Percentiles rank a stretch among this genome's conserved stretches.
phyloP scores from a whole-genome alignment of 1,140 invertebrate species.

The Pogonomyrmex californicus region DNA sequence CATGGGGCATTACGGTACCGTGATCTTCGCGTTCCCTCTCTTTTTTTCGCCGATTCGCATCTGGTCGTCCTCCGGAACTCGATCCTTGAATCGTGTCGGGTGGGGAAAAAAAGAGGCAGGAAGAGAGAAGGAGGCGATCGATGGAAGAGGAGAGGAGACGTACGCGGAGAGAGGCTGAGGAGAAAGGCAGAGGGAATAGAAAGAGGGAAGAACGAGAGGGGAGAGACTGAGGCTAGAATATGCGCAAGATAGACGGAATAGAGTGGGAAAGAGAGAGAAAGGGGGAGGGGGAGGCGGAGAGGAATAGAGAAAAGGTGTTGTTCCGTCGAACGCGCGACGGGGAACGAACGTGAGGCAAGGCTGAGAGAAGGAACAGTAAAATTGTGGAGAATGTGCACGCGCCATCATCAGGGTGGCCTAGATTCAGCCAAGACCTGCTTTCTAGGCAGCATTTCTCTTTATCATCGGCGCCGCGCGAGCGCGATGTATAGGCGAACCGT shows the following conservation, averaged over 20 bases:
- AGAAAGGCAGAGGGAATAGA: slow-evolving; percentile 56
- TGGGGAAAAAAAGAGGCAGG: slow-evolving; percentile 64
- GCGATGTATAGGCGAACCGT: slow-evolving; percentile 78
- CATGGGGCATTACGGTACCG: slow-evolving; percentile 52
- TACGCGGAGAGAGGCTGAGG: slow-evolving; percentile 34
- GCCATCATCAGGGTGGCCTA: slow-evolving; percentile 85
- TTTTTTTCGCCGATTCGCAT: slow-evolving; percentile 58
- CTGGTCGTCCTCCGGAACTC: slow-evolving; percentile 71
- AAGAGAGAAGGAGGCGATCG: slow-evolving; percentile 57
- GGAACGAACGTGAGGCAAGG: slow-evolving; percentile 74
- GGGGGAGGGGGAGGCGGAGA: slow-evolving; percentile 20
- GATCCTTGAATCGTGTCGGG: slow-evolving; percentile 70
- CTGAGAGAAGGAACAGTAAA: slow-evolving; percentile 84
- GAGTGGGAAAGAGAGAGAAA: slow-evolving; percentile 7
- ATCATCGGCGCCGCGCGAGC: slow-evolving; percentile 80
- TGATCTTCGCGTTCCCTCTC: slow-evolving; percentile 52
- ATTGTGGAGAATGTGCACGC: slow-evolving; percentile 85
- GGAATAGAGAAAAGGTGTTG: slow-evolving; percentile 55
- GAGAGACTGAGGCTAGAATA: slow-evolving; percentile 32
- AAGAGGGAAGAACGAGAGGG: slow-evolving; percentile 28
- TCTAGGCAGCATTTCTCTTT: slow-evolving; percentile 87
- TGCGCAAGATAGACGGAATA: slow-evolving; percentile 19
- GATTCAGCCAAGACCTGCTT: slow-evolving; percentile 86
- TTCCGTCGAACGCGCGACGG: slow-evolving; percentile 58
- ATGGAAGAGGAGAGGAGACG: slow-evolving; percentile 62